Percentiles rank a stretch among this genome's conserved stretches.
Conservation (phyloP, 2,113 vertebrate genomes). For the Promerops cafer region DNA sequence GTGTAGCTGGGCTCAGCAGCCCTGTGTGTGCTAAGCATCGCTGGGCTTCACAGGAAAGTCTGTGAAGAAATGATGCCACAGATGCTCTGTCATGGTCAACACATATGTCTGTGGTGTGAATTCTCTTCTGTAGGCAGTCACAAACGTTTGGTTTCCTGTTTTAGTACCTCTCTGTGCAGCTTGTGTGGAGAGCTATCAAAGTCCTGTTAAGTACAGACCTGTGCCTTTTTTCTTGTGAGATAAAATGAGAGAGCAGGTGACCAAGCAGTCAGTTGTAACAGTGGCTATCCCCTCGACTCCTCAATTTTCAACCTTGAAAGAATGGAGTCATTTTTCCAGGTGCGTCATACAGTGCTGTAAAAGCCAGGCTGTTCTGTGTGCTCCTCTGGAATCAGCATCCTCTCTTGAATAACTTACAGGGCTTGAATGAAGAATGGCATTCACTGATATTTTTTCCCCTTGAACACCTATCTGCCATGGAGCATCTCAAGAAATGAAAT, state of each 20-base stretch:
- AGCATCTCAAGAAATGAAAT: not conserved
- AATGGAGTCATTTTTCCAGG: not conserved
- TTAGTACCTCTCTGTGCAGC: not conserved
- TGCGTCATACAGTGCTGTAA: not conserved
- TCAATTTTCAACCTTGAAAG: not conserved
- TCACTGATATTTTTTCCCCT: not conserved
- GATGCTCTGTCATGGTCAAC: not conserved
- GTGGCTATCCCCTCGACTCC: fast-evolving
- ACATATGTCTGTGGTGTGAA: fast-evolving
- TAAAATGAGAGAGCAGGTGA: not conserved
- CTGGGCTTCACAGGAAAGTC: not conserved
- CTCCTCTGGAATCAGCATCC: not conserved
- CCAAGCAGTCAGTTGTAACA: not conserved
- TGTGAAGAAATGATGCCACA: not conserved
- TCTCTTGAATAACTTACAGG: not conserved
- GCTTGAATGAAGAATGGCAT: not conserved
- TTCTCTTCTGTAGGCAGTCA: not conserved
- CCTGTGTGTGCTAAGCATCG: not conserved
- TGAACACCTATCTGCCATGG: not conserved
- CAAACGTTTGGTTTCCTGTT: not conserved
- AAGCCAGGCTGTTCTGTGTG: not conserved
- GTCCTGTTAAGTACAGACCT: not conserved
- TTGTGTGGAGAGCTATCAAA: not conserved
- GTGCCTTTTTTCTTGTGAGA: not conserved
- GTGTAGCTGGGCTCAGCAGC: not conserved